phyloP scores from a whole-genome alignment of 2,113 vertebrate genomes.

The Thalassoma bifasciatum region DNA sequence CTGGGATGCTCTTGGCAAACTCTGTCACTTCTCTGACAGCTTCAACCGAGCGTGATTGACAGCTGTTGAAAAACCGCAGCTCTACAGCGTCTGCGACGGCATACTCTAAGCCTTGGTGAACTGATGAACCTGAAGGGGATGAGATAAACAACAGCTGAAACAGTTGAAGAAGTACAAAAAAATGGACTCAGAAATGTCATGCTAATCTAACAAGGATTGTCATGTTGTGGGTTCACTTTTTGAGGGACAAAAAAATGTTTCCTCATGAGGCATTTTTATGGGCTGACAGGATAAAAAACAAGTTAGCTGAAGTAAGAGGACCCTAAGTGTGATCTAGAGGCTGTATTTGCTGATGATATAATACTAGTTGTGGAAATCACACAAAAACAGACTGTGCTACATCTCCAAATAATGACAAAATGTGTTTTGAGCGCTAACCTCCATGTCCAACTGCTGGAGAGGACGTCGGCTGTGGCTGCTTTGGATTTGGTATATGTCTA shows the following conservation, averaged over 20 bases:
- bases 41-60: constrained; percentile 95
- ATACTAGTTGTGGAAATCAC: background rate
- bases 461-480: constrained; percentile 79
- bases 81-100: constrained; percentile 86
- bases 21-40: constrained; percentile 97
- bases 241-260: background rate
- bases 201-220: background rate
- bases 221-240: background rate
- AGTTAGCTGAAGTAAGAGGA: no score
- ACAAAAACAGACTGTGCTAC: background rate
- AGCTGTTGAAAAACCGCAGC: constrained; percentile 95
- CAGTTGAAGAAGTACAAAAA: background rate
- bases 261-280: background rate
- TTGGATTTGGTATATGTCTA: constrained; percentile 84
- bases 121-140: constrained; percentile 20
- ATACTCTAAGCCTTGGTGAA: constrained; percentile 35
- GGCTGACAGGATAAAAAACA: background rate
- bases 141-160: background rate
- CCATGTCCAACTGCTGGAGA: constrained; percentile 61
- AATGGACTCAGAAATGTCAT: background rate
- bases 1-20: constrained; percentile 97
- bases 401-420: background rate
- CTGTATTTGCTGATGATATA: no score
- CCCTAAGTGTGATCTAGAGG: no score
- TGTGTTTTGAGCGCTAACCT: constrained; percentile 56